Evolutionary conservation across 53 echinoderm and acorn worm genomes (phyloP).

Genomic region (Zoroaster sp.): DNA sequence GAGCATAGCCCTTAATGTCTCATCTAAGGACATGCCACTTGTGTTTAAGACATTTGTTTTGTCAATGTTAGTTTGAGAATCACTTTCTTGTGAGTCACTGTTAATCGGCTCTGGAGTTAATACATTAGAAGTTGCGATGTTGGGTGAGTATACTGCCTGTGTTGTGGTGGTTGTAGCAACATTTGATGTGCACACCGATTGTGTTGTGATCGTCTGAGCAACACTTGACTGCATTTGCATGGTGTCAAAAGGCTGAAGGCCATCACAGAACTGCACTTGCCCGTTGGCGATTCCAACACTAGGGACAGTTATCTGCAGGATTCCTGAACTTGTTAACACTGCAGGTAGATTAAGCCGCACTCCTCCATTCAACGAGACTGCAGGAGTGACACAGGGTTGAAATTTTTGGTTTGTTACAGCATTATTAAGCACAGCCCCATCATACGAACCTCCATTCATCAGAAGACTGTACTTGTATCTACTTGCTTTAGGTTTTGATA

Average conservation of each 20-base stretch:
- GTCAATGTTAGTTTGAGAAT: neutral
- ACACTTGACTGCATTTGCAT: neutral
- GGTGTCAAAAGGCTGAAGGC: neutral
- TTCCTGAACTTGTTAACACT: constrained; percentile 53
- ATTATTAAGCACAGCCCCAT: constrained; percentile 9
- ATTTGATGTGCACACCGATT: neutral
- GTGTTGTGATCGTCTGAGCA: neutral
- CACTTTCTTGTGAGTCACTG: constrained; percentile 4
- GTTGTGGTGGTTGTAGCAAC: neutral
- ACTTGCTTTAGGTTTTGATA: constrained; percentile 72
- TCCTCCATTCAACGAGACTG: constrained; percentile 18
- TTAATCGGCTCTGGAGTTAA: neutral
- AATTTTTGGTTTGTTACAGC: neutral
- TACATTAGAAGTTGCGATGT: neutral
- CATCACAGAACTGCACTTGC: constrained; percentile 29
- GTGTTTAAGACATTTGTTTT: neutral
- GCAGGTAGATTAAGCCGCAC: constrained; percentile 47
- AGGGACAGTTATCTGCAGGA: constrained; percentile 53
- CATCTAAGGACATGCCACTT: constrained; percentile 22
- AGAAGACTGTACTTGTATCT: constrained; percentile 98
- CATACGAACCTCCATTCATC: constrained; percentile 75
- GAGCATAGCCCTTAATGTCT: constrained; percentile 34
- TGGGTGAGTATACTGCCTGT: neutral
- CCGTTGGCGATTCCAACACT: constrained; percentile 52
- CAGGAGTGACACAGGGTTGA: neutral